Evolutionary conservation across 2,113 vertebrate species (phyloP).

Genomic region (Nycticorax nycticorax): DNA sequence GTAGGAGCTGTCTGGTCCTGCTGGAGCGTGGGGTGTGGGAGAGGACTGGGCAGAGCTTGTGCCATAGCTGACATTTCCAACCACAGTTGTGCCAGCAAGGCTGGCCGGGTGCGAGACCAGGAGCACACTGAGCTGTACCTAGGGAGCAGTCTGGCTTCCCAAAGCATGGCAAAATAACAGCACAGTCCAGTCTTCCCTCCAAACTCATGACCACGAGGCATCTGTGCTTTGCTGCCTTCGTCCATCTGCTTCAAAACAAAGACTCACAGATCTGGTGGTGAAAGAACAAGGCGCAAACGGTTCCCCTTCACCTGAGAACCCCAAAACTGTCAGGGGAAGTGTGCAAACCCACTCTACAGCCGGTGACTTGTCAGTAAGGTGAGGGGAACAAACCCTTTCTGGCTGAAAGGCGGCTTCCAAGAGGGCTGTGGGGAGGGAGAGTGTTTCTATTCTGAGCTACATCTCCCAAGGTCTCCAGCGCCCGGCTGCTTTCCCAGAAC

Average conservation of each 20-base stretch:
- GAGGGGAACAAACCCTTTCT: not conserved
- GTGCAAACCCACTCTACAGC: not conserved
- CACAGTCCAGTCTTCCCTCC: not conserved
- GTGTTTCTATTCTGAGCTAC: not conserved
- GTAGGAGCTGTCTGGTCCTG: not conserved
- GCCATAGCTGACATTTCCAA: not conserved
- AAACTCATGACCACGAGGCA: accelerated
- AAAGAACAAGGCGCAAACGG: not conserved
- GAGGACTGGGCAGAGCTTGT: not conserved
- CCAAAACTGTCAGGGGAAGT: not conserved
- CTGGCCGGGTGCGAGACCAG: not conserved
- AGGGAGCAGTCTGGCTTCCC: not conserved
- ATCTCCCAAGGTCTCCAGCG: not conserved
- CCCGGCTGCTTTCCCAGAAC: not conserved
- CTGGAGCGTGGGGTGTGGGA: accelerated
- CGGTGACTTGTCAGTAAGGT: not conserved
- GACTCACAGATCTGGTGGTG: not conserved
- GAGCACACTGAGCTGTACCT: not conserved
- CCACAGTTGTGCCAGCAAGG: not conserved
- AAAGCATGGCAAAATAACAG: not conserved
- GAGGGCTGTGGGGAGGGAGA: not conserved
- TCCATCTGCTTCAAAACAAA: not conserved
- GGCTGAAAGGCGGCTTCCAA: not conserved
- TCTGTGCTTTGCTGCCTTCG: accelerated
- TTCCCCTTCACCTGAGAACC: not conserved